phyloP scores from a whole-genome alignment of 2,888 invertebrate species.

The Acleris literana region DNA sequence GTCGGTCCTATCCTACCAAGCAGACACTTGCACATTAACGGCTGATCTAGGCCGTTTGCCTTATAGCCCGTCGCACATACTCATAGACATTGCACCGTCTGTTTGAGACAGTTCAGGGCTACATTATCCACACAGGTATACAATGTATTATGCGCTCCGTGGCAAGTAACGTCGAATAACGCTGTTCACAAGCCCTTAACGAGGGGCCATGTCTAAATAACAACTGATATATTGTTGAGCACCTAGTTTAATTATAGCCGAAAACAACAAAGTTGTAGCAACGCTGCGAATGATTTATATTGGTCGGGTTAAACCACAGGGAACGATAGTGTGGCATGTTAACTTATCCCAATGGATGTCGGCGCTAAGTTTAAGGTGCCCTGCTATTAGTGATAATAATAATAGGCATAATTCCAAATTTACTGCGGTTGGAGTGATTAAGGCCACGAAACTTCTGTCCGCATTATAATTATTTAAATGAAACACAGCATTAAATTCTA shows the following conservation, averaged over 20 bases:
- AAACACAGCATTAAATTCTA: neutral
- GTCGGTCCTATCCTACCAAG: constrained; percentile 6
- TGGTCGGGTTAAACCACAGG: constrained; percentile 60
- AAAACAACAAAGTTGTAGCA: constrained; percentile 65
- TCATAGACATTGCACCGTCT: constrained; percentile 24
- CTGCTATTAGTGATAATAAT: constrained; percentile 42
- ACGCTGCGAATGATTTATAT: constrained; percentile 68
- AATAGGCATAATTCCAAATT: constrained; percentile 40
- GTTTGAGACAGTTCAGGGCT: constrained; percentile 19
- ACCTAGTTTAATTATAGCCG: constrained; percentile 63
- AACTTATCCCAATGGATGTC: constrained; percentile 58
- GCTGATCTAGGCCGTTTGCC: constrained; percentile 14
- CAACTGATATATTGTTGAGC: constrained; percentile 52
- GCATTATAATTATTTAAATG: neutral
- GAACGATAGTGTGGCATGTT: constrained; percentile 60
- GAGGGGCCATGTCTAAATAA: constrained; percentile 36
- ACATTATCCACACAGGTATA: neutral
- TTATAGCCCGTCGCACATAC: constrained; percentile 21
- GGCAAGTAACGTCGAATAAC: constrained; percentile 31
- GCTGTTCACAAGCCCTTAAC: constrained; percentile 31
- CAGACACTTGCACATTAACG: constrained; percentile 21
- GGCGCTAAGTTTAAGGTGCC: constrained; percentile 48
- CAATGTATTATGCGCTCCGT: constrained; percentile 13
- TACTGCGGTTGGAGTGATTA: constrained; percentile 29
- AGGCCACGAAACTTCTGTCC: constrained; percentile 14